Evolutionary conservation across 2,888 invertebrate genomes (phyloP).

Genomic region (Drosophila suboccidentalis): DNA sequence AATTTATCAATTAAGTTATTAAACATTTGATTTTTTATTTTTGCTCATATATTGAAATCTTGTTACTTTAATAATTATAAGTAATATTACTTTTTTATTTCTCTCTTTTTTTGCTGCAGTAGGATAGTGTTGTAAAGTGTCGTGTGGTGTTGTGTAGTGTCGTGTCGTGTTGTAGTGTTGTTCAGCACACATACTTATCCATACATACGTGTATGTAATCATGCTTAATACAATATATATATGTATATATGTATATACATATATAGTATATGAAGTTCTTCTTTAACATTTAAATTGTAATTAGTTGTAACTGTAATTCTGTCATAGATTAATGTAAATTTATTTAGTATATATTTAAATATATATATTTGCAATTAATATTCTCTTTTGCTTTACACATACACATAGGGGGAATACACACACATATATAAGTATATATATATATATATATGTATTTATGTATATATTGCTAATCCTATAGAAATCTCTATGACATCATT

Average conservation of each 20-base stretch:
- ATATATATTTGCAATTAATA: conserved; percentile 43
- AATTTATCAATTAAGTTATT: conserved; percentile 31
- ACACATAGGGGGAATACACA: conserved; percentile 26
- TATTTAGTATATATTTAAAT: conserved; percentile 35
- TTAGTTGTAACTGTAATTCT: conserved; percentile 49
- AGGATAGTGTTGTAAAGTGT: conserved; percentile 29
- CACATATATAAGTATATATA: conserved; percentile 1
- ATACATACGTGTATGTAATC: conserved; percentile 8
- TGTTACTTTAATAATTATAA: conserved; percentile 16
- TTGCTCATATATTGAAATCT: conserved; percentile 51
- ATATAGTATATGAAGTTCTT: conserved; percentile 13
- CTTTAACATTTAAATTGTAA: conserved; percentile 50
- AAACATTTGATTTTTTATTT: conserved; percentile 27
- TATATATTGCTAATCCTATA: conserved; percentile 14
- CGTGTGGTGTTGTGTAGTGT: conserved; percentile 13
- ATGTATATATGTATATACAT: neutral
- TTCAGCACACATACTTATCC: conserved; percentile 26
- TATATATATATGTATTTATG: conserved; percentile 8
- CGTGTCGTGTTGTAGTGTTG: conserved; percentile 20
- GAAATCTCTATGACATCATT: conserved; percentile 42
- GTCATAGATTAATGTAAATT: conserved; percentile 53
- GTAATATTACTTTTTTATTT: conserved; percentile 20
- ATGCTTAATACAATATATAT: conserved; percentile 10
- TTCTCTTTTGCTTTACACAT: conserved; percentile 37
- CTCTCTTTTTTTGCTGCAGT: conserved; percentile 19